These are phyloP conservation scores for Neosilurus hyrtlii DNA, from an alignment of 2,797 vertebrate genomes.

Conservation along the genomic window DNA sequence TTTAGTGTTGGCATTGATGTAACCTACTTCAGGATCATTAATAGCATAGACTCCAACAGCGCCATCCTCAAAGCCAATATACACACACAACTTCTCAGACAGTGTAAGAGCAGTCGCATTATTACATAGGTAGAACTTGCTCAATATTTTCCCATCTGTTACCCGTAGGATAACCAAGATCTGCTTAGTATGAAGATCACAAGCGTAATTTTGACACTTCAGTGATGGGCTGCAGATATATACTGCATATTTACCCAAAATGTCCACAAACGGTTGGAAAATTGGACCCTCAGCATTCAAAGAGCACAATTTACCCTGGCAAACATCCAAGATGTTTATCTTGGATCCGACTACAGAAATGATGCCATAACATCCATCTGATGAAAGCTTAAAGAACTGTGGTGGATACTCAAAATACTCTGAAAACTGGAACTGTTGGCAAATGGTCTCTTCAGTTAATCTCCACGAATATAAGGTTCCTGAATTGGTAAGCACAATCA, in stretches of 20 bases:
- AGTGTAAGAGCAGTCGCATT: conserved; percentile 61
- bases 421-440: conserved; percentile 72
- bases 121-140: conserved; percentile 65
- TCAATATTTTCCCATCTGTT: conserved; percentile 66
- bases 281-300: conserved; percentile 64
- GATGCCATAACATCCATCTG: conserved; percentile 68
- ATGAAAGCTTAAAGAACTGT: conserved; percentile 67
- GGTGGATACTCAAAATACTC: conserved; percentile 58
- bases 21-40: conserved; percentile 47
- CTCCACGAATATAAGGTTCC: conserved; percentile 78
- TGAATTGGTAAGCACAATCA: conserved; percentile 67
- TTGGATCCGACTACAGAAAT: conserved; percentile 60
- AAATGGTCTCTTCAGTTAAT: conserved; percentile 72
- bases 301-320: conserved; percentile 64
- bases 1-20: conserved; percentile 34
- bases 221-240: conserved; percentile 59
- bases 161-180: conserved; percentile 67
- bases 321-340: conserved; percentile 70
- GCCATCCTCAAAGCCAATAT: conserved; percentile 78
- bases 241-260: conserved; percentile 61
- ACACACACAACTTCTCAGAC: conserved; percentile 60
- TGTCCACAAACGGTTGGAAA: conserved; percentile 62
- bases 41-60: conserved; percentile 73
- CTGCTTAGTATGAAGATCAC: conserved; percentile 60
- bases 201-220: conserved; percentile 50